phyloP scores from a whole-genome alignment of 2,888 invertebrate genomes.

The Drosophila yooni region DNA sequence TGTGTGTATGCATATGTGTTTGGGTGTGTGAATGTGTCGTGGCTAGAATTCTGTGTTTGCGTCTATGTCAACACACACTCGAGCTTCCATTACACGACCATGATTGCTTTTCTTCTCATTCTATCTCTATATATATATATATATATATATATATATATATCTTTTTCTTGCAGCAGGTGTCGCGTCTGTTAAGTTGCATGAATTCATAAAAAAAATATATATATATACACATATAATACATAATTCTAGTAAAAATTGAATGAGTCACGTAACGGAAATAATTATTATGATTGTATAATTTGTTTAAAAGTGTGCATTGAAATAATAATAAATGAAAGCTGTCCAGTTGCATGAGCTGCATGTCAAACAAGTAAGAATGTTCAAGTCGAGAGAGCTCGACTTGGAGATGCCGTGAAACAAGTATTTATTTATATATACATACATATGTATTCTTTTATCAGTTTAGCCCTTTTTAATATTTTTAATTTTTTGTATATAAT shows the following conservation, averaged over 20 bases:
- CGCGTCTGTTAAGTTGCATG: constrained; percentile 58
- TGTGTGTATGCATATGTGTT: constrained; percentile 21
- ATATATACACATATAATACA: background rate
- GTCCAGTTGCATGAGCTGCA: background rate
- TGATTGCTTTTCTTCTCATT: constrained; percentile 72
- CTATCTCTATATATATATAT: constrained; percentile 49
- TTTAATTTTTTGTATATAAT: background rate
- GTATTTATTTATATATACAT: background rate
- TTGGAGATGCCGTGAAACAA: background rate
- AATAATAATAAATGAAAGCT: background rate
- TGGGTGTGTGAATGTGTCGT: constrained; percentile 14
- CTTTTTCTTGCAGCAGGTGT: constrained; percentile 54
- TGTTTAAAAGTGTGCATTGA: background rate
- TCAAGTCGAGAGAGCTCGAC: background rate
- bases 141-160: background rate
- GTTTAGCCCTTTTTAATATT: background rate
- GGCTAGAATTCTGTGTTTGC: constrained; percentile 47
- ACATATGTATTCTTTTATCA: background rate
- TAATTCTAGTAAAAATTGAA: background rate
- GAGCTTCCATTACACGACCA: constrained; percentile 77
- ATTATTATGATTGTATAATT: constrained; percentile 6
- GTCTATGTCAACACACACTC: constrained; percentile 76
- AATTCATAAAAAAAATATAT: constrained; percentile 8
- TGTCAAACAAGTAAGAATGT: background rate
- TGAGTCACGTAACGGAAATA: background rate